Evolutionary conservation across 2,888 invertebrate genomes (phyloP), one percentile per base, ranked within the genome.

Genomic region (Oscheius sp.): DNA sequence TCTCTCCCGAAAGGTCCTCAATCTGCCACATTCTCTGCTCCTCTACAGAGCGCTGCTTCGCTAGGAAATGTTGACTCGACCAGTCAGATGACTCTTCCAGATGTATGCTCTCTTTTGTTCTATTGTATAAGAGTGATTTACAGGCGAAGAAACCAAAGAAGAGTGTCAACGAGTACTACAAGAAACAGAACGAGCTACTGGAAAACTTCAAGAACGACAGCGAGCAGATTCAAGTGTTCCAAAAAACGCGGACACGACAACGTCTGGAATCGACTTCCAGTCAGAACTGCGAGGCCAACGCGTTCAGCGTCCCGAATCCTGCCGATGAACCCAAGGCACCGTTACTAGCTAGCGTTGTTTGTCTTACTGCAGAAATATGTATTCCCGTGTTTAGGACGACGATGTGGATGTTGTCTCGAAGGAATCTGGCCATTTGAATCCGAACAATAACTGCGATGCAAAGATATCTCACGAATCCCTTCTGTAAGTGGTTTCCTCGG

Each of bases 161-260:
- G 71, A 74, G 70, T 33, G 83, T 88, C 62, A 77, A 76, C 73
- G 84, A 87, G 65, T 88, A 85, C 76, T 88, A 88, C 76, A 85
- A 87, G 75, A 83, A 87, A 70, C 88, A 88, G 70, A 86, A 84
- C 73, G 84, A 85, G 57, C 76, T 88, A 70, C 78, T 87, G 62
- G 87, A 88, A 74, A 86, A 84, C 60, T 88, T 85, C 76, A 85
- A 88, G 63, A 83, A 84, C 42, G 88, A 88, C 80, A 84, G 81
- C 62, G 84, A 84, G 62, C 85, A 85, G 65, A 87, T 87, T 63
- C 82, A 84, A 76, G 78, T 76, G 9, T 79, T 76, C 58, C 75
- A 73, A 70, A 79, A 76, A 51, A 75, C 76, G 35, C 66, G 76
- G 7, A 78, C 76, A 21, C 59, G 78, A 5, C 74, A 78, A 33